Evolutionary conservation across 2,113 vertebrate species (phyloP).

Genomic region (Xiphorhynchus elegans): DNA sequence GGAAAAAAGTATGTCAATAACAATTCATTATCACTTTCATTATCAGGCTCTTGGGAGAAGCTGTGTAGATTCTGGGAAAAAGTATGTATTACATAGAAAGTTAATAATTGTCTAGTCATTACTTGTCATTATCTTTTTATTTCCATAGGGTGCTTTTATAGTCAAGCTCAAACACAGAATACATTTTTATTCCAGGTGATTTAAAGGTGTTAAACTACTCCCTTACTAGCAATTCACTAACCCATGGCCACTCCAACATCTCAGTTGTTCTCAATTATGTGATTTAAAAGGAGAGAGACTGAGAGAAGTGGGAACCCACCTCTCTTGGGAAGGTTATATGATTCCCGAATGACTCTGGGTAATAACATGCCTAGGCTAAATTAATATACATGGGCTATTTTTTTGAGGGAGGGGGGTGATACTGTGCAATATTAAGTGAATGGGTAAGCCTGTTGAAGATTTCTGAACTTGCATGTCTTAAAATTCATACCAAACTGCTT

Average conservation of each 20-base stretch:
- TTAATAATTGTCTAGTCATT: not conserved
- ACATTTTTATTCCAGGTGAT: not conserved
- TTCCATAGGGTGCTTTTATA: not conserved
- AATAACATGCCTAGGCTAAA: not conserved
- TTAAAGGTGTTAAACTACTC: not conserved
- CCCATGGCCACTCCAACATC: not conserved
- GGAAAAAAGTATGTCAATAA: not conserved
- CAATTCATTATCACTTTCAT: not conserved
- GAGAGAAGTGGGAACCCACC: not conserved
- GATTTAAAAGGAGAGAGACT: not conserved
- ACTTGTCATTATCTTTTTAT: not conserved
- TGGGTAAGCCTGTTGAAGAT: not conserved
- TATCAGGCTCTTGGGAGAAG: not conserved
- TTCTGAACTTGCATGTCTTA: not conserved
- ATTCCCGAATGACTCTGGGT: constrained; percentile 8
- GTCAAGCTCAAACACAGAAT: not conserved
- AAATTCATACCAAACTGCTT: not conserved
- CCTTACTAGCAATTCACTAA: not conserved
- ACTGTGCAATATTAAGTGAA: not conserved
- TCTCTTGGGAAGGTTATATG: not conserved
- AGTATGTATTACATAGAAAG: not conserved
- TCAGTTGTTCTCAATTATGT: not conserved
- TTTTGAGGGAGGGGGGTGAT: not conserved
- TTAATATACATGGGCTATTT: not conserved
- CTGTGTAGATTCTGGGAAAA: not conserved